Base-by-base conservation (phyloP, 2,113 vertebrate species). In the Morone saxatilis region DNA sequence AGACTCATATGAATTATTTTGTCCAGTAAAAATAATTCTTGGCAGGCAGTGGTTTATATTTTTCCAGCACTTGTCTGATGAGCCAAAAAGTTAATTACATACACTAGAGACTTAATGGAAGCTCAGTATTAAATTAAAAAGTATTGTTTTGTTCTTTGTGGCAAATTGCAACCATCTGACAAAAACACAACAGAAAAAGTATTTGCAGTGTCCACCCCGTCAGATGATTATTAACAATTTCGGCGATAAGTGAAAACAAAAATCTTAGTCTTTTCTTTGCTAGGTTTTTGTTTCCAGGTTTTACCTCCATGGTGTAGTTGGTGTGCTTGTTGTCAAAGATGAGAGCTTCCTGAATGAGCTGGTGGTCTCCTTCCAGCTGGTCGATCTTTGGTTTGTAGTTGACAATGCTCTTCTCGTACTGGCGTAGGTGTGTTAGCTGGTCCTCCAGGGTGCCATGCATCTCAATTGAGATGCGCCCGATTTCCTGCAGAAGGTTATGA, bases 381-480 rank as follows among this genome's bases (percentile, higher is more conserved):
- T 99, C 98, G 14, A 99, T 99, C 97, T 99, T 99, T 95, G 98
- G 97, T 96, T 99, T 99, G 94, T 99, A 99, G 92, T 99, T 99
- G 81, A 99, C 93, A 4, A 99, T 99, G 95, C 96, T 99, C 78
- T 99, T 98, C 94, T 99, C 98, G 0, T 99, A 99, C 90, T 99
- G 98, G 53, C 98, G 96, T 82, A 99, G 93, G 91, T 99, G 96
- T 4, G 92, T 97, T 88, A 99, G 96, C 94, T 99, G 98, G 91
- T 99, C 98, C 92, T 99, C 98, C 95, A 99, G 92, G 20, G 98
- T 99, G 71, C 98, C 98, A 0, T 99, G 97, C 98, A 99, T 97
- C 95, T 99, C 98, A 11, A 99, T 99, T 31, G 98, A 98, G 93
- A 99, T 99, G 84, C 97, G 96, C 51, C 98, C 98, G 0, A 99